Conservation (phyloP, 2,888 invertebrate species). For the Conomelus anceps region DNA sequence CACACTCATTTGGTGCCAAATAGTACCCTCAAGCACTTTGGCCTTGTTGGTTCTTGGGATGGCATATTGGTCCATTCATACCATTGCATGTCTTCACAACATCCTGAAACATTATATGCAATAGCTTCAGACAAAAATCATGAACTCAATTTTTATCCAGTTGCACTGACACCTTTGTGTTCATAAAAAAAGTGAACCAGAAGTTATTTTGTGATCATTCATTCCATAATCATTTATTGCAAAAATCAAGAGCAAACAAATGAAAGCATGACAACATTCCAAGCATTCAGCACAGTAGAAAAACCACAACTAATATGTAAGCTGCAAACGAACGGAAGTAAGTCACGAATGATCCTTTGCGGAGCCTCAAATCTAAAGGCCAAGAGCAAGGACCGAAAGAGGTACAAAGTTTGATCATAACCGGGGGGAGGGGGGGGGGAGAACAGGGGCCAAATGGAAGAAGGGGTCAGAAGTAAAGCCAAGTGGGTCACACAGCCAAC, state of each 20-base stretch:
- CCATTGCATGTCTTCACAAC: background rate
- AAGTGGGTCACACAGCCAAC: background rate
- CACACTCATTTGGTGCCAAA: background rate
- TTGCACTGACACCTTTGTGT: too few species aligned
- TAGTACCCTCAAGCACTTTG: background rate
- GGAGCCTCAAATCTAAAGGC: background rate
- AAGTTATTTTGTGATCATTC: too few species aligned
- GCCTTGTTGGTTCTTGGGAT: background rate
- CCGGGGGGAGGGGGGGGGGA: background rate
- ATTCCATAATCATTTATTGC: too few species aligned
- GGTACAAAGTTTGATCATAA: background rate
- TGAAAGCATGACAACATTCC: background rate
- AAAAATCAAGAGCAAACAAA: background rate
- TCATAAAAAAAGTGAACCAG: background rate
- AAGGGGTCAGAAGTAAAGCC: background rate
- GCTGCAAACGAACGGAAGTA: background rate
- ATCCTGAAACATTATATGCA: background rate
- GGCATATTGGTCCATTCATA: background rate
- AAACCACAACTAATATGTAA: background rate
- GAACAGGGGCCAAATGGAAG: background rate
- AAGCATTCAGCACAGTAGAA: background rate
- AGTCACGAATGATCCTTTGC: background rate
- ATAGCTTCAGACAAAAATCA: background rate
- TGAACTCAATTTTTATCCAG: too few species aligned
- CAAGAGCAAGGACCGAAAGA: background rate